Evolutionary conservation across 2,113 vertebrate genomes (phyloP).

Genomic region (Cyanoderma ruficeps): DNA sequence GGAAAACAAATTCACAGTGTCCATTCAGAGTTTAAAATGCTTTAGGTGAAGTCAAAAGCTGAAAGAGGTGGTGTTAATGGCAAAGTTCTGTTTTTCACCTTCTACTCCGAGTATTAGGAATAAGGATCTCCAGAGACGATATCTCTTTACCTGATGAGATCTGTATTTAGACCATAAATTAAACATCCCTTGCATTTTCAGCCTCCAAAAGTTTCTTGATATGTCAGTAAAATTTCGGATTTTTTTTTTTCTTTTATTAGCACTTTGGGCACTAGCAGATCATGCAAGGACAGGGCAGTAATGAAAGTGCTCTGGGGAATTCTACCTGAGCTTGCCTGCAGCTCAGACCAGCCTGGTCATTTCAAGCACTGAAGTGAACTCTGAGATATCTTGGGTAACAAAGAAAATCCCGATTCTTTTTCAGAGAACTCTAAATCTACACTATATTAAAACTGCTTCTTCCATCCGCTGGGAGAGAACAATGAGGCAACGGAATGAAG

Average conservation of each 20-base stretch:
- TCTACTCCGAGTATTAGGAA: neutral
- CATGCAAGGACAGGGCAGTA: neutral
- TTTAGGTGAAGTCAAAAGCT: neutral
- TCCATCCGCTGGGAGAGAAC: neutral
- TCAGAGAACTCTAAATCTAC: neutral
- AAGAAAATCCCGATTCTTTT: neutral
- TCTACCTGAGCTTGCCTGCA: neutral
- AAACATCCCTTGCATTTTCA: neutral
- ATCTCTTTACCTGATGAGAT: neutral
- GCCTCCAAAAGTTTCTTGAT: neutral
- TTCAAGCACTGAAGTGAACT: neutral
- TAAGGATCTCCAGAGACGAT: neutral
- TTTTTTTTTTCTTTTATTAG: neutral
- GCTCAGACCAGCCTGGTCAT: neutral
- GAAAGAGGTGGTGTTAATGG: neutral
- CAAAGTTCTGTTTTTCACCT: neutral
- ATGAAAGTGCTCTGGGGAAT: neutral
- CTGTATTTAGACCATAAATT: neutral
- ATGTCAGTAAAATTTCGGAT: neutral
- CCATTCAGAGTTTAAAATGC: neutral
- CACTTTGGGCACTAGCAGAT: neutral
- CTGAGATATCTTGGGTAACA: neutral
- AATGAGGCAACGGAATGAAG: conserved; percentile 28
- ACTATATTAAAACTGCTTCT: neutral
- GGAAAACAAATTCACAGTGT: neutral